phyloP scores from a whole-genome alignment of 2,797 vertebrate species.

The Diglossa cyanea region DNA sequence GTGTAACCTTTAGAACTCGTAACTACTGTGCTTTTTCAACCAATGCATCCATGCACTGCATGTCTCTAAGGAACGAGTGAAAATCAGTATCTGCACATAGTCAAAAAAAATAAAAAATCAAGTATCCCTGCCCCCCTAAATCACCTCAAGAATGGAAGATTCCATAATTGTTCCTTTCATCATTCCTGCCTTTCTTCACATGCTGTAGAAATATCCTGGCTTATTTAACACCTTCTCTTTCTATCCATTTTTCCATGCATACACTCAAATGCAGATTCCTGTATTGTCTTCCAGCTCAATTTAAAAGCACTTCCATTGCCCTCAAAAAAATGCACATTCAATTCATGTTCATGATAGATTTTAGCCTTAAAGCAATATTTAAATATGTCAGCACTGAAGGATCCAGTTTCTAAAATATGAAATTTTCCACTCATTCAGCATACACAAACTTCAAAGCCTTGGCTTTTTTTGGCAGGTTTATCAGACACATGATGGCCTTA shows the following conservation, averaged over 20 bases:
- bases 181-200: background rate
- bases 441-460: background rate
- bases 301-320: background rate
- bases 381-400: background rate
- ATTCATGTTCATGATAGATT: rapidly evolving
- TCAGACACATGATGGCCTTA: background rate
- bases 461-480: background rate
- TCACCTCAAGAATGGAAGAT: background rate
- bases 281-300: background rate
- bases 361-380: background rate
- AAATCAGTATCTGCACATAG: background rate
- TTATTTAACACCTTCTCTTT: background rate
- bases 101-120: background rate
- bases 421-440: background rate
- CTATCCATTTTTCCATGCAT: background rate
- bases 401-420: background rate
- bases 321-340: background rate
- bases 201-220: background rate
- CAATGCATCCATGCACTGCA: background rate
- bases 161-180: rapidly evolving
- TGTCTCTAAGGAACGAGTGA: background rate
- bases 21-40: background rate
- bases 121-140: background rate
- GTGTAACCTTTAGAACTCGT: background rate
- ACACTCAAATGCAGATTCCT: background rate